Conservation (phyloP, 2,888 invertebrate species). For the Amiota mariae region DNA sequence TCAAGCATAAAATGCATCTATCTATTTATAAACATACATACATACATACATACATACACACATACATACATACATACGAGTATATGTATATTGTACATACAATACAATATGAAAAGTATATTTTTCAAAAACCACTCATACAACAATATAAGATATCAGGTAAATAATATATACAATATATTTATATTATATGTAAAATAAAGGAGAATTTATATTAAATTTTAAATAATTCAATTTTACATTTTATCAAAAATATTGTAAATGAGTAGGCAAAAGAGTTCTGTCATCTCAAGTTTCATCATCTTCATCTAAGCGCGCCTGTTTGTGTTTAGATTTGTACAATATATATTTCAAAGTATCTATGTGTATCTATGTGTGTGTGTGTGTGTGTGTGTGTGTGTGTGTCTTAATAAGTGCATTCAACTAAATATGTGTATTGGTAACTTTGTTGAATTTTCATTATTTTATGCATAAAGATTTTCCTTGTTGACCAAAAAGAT, state of each 20-base stretch:
- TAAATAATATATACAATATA: slow-evolving; percentile 22
- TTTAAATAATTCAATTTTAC: slow-evolving; percentile 67
- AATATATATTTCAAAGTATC: slow-evolving; percentile 1
- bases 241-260: slow-evolving; percentile 64
- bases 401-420: too few relatives aligned
- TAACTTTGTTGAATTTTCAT: slow-evolving; percentile 23
- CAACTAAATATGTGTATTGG: too few relatives aligned
- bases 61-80: slow-evolving; percentile 32
- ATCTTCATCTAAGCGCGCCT: too few relatives aligned
- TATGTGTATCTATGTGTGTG: neutral
- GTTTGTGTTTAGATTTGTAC: too few relatives aligned
- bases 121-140: neutral
- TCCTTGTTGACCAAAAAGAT: neutral
- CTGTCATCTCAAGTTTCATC: slow-evolving; percentile 32
- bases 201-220: slow-evolving; percentile 65
- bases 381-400: neutral
- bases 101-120: slow-evolving; percentile 12
- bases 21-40: slow-evolving; percentile 46
- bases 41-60: slow-evolving; percentile 35
- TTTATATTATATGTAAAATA: neutral
- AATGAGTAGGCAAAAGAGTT: slow-evolving; percentile 59
- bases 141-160: neutral
- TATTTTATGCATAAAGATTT: slow-evolving; percentile 25
- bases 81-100: too few relatives aligned
- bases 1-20: slow-evolving; percentile 59